A percentile compares a stretch with the other conserved stretches of the same genome.
These are phyloP conservation scores for Netelia virgata DNA, from an alignment of 2,888 invertebrate genomes.

Conservation along the genomic window DNA sequence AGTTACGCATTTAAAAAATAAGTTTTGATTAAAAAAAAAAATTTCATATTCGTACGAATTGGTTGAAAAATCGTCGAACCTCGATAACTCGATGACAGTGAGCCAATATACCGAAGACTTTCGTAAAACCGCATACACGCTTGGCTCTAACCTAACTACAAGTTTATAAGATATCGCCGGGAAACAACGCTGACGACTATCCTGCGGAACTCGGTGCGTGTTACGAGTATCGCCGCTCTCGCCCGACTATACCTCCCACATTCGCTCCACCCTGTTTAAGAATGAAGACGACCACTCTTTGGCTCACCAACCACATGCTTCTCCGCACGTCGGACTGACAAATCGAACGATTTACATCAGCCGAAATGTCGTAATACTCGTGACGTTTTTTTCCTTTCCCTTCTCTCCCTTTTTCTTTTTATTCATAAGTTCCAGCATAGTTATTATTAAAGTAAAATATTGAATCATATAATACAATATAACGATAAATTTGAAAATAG, in stretches of 20 bases:
- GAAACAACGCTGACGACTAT: constrained; percentile 61
- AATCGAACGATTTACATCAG: background rate
- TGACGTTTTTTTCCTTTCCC: background rate
- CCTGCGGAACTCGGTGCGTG: constrained; percentile 32
- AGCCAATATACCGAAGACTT: background rate
- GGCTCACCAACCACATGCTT: background rate
- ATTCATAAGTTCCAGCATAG: background rate
- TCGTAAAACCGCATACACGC: background rate
- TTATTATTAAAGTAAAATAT: background rate
- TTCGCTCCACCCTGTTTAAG: constrained; percentile 11
- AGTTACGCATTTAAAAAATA: background rate
- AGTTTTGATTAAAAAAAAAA: background rate
- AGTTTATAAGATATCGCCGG: constrained; percentile 56
- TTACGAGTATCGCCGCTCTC: constrained; percentile 52
- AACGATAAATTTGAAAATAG: background rate
- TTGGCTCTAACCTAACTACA: constrained; percentile 52
- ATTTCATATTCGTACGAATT: background rate
- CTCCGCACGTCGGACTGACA: background rate
- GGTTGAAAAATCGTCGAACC: background rate
- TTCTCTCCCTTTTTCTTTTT: background rate
- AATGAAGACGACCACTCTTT: background rate
- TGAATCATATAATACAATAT: background rate
- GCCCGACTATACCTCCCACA: constrained; percentile 52
- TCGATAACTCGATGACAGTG: background rate
- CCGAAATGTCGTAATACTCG: background rate